Percentiles rank a stretch among this genome's conserved stretches.
Evolutionary conservation across 2,888 invertebrate species (phyloP).

Genomic region (Agrypnus murinus): DNA sequence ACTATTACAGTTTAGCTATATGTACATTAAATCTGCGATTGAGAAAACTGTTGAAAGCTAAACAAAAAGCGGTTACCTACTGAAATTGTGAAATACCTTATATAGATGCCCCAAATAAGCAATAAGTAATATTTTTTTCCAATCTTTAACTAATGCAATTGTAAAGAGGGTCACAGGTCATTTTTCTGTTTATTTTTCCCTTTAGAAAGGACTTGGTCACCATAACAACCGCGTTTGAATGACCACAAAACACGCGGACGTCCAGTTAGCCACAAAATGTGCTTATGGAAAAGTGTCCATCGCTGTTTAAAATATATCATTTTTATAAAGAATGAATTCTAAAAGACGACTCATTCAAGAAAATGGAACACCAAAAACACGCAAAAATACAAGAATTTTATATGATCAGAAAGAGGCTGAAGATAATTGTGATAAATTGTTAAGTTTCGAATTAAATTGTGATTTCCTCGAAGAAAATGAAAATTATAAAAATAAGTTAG

Average conservation of each 20-base stretch:
- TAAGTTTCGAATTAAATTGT: not conserved
- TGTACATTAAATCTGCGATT: too few species aligned
- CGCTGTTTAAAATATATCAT: not conserved
- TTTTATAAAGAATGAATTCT: slow-evolving; percentile 25
- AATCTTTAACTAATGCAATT: too few species aligned
- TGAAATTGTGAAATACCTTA: too few species aligned
- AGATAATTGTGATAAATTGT: not conserved
- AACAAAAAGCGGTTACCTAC: too few species aligned
- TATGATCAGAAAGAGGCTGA: not conserved
- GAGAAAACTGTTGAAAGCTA: too few species aligned
- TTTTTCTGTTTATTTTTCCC: slow-evolving; percentile 20
- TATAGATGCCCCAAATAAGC: too few species aligned
- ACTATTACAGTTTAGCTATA: too few species aligned
- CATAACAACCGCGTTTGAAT: slow-evolving; percentile 42
- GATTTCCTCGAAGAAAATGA: not conserved
- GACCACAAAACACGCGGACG: slow-evolving; percentile 41
- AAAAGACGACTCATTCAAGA: slow-evolving; percentile 11
- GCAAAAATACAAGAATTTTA: not conserved
- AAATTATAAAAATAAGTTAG: not conserved
- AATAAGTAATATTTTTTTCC: too few species aligned
- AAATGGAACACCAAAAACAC: slow-evolving; percentile 1
- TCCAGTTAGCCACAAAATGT: slow-evolving; percentile 24
- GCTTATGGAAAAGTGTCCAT: slow-evolving; percentile 21
- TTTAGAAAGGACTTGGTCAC: slow-evolving; percentile 26
- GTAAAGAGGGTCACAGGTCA: slow-evolving; percentile 19